These are phyloP conservation scores for Tragelaphus imberbis DNA, from an alignment of 2,113 vertebrate genomes.

Conservation along the genomic window DNA sequence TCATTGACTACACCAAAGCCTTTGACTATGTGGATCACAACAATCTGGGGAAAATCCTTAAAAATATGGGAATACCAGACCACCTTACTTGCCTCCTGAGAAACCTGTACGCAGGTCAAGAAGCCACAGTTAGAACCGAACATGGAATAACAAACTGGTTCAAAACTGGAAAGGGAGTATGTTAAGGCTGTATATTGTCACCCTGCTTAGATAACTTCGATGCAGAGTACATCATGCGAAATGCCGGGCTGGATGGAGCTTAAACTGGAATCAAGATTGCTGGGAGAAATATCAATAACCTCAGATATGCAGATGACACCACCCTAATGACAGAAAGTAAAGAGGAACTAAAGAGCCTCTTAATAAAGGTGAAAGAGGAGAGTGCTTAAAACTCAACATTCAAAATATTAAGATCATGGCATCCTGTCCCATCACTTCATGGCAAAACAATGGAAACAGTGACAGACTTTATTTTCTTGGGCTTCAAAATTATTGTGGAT, in stretches of 20 bases:
- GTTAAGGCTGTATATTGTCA: background rate
- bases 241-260: background rate
- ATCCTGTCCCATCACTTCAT: background rate
- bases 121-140: background rate
- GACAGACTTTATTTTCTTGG: background rate
- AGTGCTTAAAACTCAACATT: background rate
- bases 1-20: background rate
- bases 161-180: background rate
- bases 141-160: background rate
- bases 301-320: background rate
- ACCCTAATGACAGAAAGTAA: background rate
- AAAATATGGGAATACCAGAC: background rate
- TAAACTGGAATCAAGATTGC: background rate
- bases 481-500: background rate
- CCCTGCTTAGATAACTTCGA: background rate
- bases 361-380: background rate
- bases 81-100: background rate
- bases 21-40: background rate
- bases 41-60: background rate
- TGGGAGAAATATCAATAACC: background rate
- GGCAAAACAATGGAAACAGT: background rate
- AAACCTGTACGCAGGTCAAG: background rate
- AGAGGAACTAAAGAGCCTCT: background rate
- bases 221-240: background rate
- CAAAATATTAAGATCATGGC: background rate